Conservation (phyloP, 2,113 vertebrate genomes). For the Propithecus coquereli region DNA sequence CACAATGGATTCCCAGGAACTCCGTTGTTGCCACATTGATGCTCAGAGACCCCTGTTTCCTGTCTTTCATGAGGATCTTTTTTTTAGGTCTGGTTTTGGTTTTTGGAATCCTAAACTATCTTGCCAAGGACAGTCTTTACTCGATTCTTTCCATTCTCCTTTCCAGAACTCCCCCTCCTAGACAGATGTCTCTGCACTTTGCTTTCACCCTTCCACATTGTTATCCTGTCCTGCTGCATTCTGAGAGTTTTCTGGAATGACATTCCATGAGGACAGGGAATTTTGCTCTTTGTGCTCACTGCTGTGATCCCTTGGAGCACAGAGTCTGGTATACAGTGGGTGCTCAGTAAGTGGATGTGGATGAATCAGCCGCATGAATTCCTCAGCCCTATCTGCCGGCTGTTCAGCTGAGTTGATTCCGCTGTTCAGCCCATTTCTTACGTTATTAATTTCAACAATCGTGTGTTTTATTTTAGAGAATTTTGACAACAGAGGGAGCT, state of each 20-base stretch:
- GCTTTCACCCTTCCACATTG: not conserved
- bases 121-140: not conserved
- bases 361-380: not conserved
- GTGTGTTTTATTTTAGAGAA: not conserved
- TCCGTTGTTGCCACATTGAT: not conserved
- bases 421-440: not conserved
- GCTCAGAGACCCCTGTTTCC: not conserved
- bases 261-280: not conserved
- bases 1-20: not conserved
- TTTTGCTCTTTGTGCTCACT: not conserved
- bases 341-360: not conserved
- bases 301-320: not conserved
- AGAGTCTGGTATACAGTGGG: not conserved
- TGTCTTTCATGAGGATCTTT: not conserved
- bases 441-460: not conserved
- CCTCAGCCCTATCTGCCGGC: not conserved
- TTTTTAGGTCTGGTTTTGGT: not conserved
- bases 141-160: not conserved
- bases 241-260: not conserved
- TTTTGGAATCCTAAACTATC: not conserved
- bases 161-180: not conserved
- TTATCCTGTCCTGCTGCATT: not conserved
- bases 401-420: not conserved
- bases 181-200: not conserved
- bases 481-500: not conserved